Evolutionary conservation across 2,797 vertebrate genomes (phyloP).

Genomic region (Tragelaphus oryx): DNA sequence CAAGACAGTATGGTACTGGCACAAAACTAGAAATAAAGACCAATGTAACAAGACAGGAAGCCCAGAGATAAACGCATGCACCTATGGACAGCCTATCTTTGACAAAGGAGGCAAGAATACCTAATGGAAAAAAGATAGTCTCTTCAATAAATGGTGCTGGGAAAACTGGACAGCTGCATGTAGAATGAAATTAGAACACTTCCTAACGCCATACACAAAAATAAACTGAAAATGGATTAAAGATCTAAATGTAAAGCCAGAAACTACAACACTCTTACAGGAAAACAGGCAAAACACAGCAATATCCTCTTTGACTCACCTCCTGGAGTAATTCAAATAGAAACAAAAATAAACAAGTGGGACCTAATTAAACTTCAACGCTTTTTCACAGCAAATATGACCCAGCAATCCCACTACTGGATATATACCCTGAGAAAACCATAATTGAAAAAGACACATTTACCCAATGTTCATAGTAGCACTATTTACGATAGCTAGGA

Average conservation of each 20-base stretch:
- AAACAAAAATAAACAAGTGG: background rate
- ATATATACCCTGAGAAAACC: background rate
- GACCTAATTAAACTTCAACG: background rate
- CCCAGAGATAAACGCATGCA: background rate
- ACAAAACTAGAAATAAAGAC: background rate
- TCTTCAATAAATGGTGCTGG: background rate
- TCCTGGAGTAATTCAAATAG: background rate
- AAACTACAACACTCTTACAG: background rate
- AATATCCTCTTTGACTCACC: background rate
- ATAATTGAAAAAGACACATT: background rate
- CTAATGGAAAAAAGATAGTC: background rate
- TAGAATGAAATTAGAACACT: background rate
- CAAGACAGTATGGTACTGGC: background rate
- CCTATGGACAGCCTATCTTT: background rate
- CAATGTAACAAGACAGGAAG: background rate
- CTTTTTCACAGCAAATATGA: background rate
- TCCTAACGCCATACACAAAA: background rate
- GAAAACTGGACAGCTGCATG: background rate
- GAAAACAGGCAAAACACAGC: background rate
- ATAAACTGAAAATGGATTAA: background rate
- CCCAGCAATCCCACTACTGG: background rate
- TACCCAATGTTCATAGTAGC: background rate
- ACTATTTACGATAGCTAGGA: background rate
- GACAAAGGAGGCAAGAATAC: background rate
- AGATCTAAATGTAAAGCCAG: background rate